Conservation (phyloP, 2,113 vertebrate species). For the Sterna hirundo region DNA sequence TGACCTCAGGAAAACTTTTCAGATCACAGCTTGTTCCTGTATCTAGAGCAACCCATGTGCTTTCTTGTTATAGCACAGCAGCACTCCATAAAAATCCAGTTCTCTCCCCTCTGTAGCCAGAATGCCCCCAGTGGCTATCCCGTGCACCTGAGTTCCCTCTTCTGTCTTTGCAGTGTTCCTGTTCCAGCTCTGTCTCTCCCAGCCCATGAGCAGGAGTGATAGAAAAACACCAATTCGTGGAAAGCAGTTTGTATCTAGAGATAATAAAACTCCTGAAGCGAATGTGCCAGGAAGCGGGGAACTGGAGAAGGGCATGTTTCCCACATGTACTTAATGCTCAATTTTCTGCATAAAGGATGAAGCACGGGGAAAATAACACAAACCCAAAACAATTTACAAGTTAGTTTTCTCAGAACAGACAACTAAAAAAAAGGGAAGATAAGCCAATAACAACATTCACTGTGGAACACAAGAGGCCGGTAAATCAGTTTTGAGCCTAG, state of each 20-base stretch:
- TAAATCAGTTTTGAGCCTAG: neutral
- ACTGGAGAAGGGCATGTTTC: neutral
- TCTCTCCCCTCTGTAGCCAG: neutral
- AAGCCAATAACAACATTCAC: neutral
- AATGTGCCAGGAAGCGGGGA: neutral
- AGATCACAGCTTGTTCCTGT: neutral
- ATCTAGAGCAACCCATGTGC: neutral
- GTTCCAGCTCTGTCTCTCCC: neutral
- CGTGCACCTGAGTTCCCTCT: neutral
- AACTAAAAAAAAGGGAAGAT: neutral
- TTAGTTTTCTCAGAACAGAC: neutral
- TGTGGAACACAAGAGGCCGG: neutral
- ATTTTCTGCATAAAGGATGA: neutral
- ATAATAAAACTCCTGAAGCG: neutral
- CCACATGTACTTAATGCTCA: neutral
- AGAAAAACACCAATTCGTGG: neutral
- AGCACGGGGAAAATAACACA: neutral
- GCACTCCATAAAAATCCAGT: neutral
- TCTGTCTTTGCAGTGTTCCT: neutral
- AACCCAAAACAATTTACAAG: neutral
- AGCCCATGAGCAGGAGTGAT: neutral
- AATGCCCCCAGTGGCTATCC: neutral
- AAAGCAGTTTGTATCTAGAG: neutral
- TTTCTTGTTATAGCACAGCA: neutral
- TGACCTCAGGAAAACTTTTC: conserved; percentile 6